Percentiles rank a stretch among this genome's conserved stretches.
These are phyloP conservation scores for Centropus unirufus DNA, from an alignment of 2,113 vertebrate species.

Conservation along the genomic window DNA sequence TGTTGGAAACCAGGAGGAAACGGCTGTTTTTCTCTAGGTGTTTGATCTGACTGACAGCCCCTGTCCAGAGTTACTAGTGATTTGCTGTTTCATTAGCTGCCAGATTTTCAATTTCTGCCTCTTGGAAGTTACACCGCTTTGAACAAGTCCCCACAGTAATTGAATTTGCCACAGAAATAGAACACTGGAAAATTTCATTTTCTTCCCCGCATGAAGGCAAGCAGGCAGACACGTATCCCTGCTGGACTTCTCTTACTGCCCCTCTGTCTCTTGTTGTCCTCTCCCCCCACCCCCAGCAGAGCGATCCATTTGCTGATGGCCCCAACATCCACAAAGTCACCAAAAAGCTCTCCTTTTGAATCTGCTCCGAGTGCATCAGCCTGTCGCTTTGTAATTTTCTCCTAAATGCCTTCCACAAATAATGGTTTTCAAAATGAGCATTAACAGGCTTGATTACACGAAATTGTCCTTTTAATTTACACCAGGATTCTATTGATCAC, in stretches of 20 bases:
- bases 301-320: conserved; percentile 13
- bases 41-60: conserved; percentile 83
- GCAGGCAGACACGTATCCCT: conserved; percentile 53
- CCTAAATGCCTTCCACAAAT: conserved; percentile 99
- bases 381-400: conserved; percentile 90
- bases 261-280: conserved; percentile 1
- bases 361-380: conserved; percentile 79
- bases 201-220: conserved; percentile 77
- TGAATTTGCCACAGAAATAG: conserved; percentile 99
- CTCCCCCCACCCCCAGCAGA: neutral
- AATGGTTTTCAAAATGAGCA: conserved; percentile 99
- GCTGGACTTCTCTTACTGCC: conserved; percentile 36
- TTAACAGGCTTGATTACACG: conserved; percentile 99
- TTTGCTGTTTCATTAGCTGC: conserved; percentile 96
- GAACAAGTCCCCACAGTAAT: conserved; percentile 97
- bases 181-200: conserved; percentile 98
- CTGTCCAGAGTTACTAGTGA: conserved; percentile 88
- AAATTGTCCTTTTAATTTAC: conserved; percentile 99
- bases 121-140: conserved; percentile 95
- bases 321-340: conserved; percentile 45
- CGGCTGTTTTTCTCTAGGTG: conserved; percentile 71
- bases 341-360: conserved; percentile 77
- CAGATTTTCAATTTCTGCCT: conserved; percentile 97
- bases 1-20: conserved; percentile 47
- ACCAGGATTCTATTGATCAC: conserved; percentile 99